These are phyloP conservation scores for Platypus cylindrus DNA, from an alignment of 2,888 invertebrate genomes.

Conservation along the genomic window DNA sequence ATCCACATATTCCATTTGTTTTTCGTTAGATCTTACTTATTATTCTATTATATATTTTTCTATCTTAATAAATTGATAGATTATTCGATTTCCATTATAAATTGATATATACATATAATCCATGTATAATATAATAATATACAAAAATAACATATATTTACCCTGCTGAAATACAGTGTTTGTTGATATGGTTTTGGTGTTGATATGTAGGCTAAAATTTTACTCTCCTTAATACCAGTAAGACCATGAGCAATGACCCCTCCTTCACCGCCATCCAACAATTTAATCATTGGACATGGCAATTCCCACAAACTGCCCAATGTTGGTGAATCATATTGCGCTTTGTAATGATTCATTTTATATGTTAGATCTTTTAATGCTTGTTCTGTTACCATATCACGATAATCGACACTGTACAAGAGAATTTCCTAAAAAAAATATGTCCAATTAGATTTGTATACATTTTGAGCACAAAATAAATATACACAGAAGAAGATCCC, in stretches of 20 bases:
- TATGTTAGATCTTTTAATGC: slow-evolving; percentile 70
- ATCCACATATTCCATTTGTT: too few relatives aligned
- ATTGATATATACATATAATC: too few relatives aligned
- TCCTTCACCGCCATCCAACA: slow-evolving; percentile 48
- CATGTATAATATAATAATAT: too few relatives aligned
- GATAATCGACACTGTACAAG: slow-evolving; percentile 77
- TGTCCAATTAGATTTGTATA: not conserved
- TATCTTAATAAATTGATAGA: too few relatives aligned
- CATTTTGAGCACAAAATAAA: too few relatives aligned
- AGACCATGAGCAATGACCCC: slow-evolving; percentile 60
- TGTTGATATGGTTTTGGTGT: slow-evolving; percentile 74
- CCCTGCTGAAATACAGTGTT: slow-evolving; percentile 81
- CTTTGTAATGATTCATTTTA: slow-evolving; percentile 73
- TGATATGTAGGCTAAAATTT: slow-evolving; percentile 78
- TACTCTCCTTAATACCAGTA: slow-evolving; percentile 67
- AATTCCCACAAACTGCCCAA: slow-evolving; percentile 34
- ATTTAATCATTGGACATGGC: slow-evolving; percentile 38
- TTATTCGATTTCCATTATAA: too few relatives aligned
- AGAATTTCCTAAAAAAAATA: slow-evolving; percentile 51
- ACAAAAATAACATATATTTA: too few relatives aligned
- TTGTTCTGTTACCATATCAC: slow-evolving; percentile 60
- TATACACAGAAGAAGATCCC: too few relatives aligned
- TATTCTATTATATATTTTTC: too few relatives aligned
- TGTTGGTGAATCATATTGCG: slow-evolving; percentile 70
- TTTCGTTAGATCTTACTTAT: too few relatives aligned